Percentiles rank a stretch among this genome's conserved stretches.
These are phyloP conservation scores for Neomorphus geoffroyi DNA, from an alignment of 2,797 vertebrate species.

Conservation along the genomic window DNA sequence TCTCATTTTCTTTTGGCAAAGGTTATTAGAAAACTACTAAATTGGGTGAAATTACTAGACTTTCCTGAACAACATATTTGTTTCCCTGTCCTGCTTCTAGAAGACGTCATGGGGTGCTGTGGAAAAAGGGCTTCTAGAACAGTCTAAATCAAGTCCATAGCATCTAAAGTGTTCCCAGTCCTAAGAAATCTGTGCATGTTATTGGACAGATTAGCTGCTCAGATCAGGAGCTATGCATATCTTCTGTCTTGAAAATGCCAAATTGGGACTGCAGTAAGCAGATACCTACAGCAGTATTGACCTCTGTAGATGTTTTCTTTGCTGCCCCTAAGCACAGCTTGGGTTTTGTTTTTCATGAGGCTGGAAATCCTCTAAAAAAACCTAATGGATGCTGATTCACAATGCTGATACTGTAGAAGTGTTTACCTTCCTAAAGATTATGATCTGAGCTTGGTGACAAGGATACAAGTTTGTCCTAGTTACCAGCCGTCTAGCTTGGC, in stretches of 20 bases:
- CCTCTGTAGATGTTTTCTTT: background rate
- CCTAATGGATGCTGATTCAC: background rate
- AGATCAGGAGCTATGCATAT: background rate
- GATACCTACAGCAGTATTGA: background rate
- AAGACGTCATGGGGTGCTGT: background rate
- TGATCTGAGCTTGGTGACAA: background rate
- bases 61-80: background rate
- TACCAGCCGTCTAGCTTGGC: background rate
- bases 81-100: background rate
- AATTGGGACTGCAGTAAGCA: background rate
- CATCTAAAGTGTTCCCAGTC: background rate
- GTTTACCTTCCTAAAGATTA: background rate
- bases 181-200: background rate
- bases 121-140: background rate
- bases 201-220: background rate
- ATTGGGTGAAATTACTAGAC: background rate
- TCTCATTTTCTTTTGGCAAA: background rate
- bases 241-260: background rate
- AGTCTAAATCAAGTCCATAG: background rate
- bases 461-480: background rate
- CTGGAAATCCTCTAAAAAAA: slow-evolving; percentile 1
- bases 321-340: background rate
- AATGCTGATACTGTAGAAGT: background rate
- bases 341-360: background rate
- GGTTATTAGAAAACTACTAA: background rate